phyloP scores from a whole-genome alignment of 1,140 invertebrate species.

The Pogonomyrmex barbatus region DNA sequence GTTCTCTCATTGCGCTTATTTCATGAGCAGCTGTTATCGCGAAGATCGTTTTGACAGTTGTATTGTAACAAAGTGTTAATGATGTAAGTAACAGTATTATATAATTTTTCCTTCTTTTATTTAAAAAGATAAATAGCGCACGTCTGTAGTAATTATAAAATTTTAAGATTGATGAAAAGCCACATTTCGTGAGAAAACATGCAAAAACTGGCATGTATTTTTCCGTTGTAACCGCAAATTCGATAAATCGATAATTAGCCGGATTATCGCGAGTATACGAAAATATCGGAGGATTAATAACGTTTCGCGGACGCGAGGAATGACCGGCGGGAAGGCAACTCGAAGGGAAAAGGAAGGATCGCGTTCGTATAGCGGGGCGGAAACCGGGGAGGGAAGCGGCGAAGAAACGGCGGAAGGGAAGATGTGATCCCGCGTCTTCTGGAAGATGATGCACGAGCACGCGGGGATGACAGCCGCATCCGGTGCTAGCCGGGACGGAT shows the following conservation, averaged over 20 bases:
- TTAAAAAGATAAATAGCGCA: no score
- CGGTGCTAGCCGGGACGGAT: slow-evolving; percentile 65
- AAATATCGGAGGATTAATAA: slow-evolving; percentile 64
- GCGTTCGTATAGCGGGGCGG: background rate
- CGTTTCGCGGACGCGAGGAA: slow-evolving; percentile 8
- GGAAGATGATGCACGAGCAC: slow-evolving; percentile 77
- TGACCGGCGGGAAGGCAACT: background rate
- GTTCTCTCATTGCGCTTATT: no score
- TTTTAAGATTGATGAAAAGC: background rate
- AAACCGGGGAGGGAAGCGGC: background rate
- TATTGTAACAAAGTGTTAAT: no score
- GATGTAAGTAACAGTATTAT: background rate
- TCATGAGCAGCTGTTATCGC: no score
- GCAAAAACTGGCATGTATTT: background rate
- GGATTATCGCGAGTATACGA: background rate
- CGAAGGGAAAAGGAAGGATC: slow-evolving; percentile 43
- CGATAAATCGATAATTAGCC: background rate
- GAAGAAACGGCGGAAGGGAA: slow-evolving; percentile 16
- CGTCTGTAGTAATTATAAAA: background rate
- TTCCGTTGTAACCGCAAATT: background rate
- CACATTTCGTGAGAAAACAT: background rate
- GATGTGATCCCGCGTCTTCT: slow-evolving; percentile 67
- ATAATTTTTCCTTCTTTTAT: no score
- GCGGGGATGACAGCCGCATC: slow-evolving; percentile 76
- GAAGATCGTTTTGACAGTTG: no score